These are phyloP conservation scores for Pelecanus crispus DNA, from an alignment of 2,113 vertebrate genomes.

Conservation along the genomic window DNA sequence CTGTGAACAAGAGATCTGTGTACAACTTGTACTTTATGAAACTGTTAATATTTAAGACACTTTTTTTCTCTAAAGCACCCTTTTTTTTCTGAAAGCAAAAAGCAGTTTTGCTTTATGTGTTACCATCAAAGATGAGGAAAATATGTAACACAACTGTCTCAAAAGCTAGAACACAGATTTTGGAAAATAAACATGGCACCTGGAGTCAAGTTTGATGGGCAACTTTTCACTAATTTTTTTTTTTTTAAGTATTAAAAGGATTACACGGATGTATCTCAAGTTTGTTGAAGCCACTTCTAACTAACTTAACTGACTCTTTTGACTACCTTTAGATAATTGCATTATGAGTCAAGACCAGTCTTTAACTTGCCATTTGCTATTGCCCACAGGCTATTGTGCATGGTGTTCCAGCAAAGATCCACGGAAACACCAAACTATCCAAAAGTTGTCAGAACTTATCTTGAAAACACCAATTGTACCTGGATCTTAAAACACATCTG, in stretches of 20 bases:
- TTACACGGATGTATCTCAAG: neutral
- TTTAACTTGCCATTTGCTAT: neutral
- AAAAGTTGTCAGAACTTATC: neutral
- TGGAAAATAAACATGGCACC: neutral
- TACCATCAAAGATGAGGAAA: neutral
- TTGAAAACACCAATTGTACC: neutral
- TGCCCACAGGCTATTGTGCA: rapidly evolving
- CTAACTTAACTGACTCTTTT: neutral
- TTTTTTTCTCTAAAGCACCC: neutral
- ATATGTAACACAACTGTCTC: neutral
- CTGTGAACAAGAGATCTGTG: neutral
- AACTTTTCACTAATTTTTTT: neutral
- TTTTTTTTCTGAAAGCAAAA: neutral
- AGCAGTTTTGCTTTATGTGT: neutral
- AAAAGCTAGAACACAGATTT: neutral
- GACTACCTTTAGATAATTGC: neutral
- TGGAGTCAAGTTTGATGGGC: neutral
- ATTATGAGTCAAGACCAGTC: neutral
- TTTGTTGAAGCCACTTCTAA: neutral
- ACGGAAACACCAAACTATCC: neutral
- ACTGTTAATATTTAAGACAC: neutral
- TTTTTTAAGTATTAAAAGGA: neutral
- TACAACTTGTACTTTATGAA: neutral
- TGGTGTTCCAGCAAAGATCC: neutral
- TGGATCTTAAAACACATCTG: neutral